These are phyloP conservation scores for Frankliniella intonsa DNA, from an alignment of 2,888 invertebrate genomes.

Conservation along the genomic window DNA sequence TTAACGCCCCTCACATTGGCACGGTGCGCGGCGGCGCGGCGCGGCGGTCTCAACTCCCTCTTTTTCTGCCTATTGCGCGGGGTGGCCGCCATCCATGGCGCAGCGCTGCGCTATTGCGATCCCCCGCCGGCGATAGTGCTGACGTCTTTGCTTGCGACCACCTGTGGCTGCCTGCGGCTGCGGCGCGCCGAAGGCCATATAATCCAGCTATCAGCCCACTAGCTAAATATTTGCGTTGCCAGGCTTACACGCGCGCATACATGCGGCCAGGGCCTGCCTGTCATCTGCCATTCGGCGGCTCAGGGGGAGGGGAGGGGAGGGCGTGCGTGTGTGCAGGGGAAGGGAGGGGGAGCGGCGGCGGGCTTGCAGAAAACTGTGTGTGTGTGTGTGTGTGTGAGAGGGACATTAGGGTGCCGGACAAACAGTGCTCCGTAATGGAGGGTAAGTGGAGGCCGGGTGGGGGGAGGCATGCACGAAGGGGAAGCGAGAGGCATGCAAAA, in stretches of 20 bases:
- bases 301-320: not conserved
- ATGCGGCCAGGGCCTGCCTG: not conserved
- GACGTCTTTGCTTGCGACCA: too few relatives aligned
- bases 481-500: too few relatives aligned
- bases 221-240: not conserved
- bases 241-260: too few relatives aligned
- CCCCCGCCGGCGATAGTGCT: too few relatives aligned
- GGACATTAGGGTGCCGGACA: not conserved
- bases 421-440: not conserved
- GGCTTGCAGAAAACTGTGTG: not conserved
- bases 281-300: not conserved
- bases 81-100: too few relatives aligned
- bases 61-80: too few relatives aligned
- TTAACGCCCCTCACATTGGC: too few relatives aligned
- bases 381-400: constrained; percentile 4
- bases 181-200: not conserved
- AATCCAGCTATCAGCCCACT: not conserved
- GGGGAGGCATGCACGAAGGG: not conserved
- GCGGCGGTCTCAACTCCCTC: too few relatives aligned
- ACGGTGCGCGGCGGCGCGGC: too few relatives aligned
- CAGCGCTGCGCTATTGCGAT: too few relatives aligned
- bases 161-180: too few relatives aligned
- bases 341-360: too few relatives aligned
- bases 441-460: not conserved
- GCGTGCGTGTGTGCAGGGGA: not conserved